Conservation (phyloP, 2,797 vertebrate genomes). For the Stomatorhinus walkeri region DNA sequence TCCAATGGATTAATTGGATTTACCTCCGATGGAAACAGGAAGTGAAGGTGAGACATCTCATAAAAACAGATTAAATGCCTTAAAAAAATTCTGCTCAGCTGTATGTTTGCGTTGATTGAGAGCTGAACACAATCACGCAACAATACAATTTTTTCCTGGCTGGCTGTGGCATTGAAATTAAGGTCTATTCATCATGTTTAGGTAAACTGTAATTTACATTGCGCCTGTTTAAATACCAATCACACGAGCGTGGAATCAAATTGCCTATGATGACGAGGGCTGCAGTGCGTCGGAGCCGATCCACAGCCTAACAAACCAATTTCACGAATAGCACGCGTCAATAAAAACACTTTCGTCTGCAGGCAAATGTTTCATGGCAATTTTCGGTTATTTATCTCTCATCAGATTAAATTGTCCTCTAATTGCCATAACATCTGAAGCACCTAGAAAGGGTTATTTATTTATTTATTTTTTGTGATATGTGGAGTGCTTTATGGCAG, state of each 20-base stretch:
- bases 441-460: not conserved
- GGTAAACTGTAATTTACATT: constrained; percentile 49
- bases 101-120: constrained; percentile 37
- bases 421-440: constrained; percentile 37
- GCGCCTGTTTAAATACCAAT: constrained; percentile 53
- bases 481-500: not conserved
- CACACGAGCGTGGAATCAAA: constrained; percentile 53
- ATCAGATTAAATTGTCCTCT: constrained; percentile 52
- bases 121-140: constrained; percentile 42
- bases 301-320: constrained; percentile 60
- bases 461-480: not conserved
- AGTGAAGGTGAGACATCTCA: not conserved
- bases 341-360: constrained; percentile 10
- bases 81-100: not conserved
- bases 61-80: not conserved
- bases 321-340: constrained; percentile 10
- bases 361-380: constrained; percentile 39
- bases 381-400: constrained; percentile 30
- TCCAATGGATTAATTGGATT: not conserved
- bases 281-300: constrained; percentile 48
- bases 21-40: not conserved
- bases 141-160: constrained; percentile 30
- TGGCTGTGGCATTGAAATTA: constrained; percentile 42
- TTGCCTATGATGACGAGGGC: constrained; percentile 58
- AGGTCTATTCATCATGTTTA: constrained; percentile 38